A percentile compares a stretch with the other conserved stretches of the same genome.
Evolutionary conservation across 1,140 invertebrate species (phyloP).

Genomic region (Ladona fulva): DNA sequence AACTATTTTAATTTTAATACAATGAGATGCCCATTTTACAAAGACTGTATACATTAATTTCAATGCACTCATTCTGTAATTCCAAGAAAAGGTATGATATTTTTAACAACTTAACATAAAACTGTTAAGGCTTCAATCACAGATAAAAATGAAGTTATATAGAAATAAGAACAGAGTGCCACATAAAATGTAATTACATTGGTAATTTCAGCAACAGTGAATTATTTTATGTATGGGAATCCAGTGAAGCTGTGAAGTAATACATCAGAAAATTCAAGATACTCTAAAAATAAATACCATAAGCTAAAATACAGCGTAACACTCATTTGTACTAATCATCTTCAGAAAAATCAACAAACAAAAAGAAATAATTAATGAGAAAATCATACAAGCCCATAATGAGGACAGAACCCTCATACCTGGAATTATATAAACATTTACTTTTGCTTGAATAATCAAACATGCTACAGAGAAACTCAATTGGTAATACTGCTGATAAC

Average conservation of each 20-base stretch:
- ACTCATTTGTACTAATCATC: slow-evolving; percentile 10
- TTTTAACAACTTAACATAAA: not conserved
- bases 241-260: not conserved
- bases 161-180: not conserved
- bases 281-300: not conserved
- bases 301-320: slow-evolving; percentile 6
- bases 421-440: not conserved
- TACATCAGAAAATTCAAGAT: not conserved
- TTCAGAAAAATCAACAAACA: not conserved
- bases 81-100: not conserved
- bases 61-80: not conserved
- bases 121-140: slow-evolving; percentile 9
- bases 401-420: not conserved
- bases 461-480: not conserved
- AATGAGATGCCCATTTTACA: too few relatives aligned
- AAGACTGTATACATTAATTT: too few relatives aligned
- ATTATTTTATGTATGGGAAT: not conserved
- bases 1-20: not conserved
- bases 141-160: not conserved
- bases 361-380: not conserved
- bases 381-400: not conserved
- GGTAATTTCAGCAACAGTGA: not conserved
- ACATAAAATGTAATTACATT: not conserved
- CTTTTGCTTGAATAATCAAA: not conserved
- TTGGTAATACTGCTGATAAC: not conserved